Conservation (phyloP, 2,888 invertebrate species). For the Isotomurus palustris region DNA sequence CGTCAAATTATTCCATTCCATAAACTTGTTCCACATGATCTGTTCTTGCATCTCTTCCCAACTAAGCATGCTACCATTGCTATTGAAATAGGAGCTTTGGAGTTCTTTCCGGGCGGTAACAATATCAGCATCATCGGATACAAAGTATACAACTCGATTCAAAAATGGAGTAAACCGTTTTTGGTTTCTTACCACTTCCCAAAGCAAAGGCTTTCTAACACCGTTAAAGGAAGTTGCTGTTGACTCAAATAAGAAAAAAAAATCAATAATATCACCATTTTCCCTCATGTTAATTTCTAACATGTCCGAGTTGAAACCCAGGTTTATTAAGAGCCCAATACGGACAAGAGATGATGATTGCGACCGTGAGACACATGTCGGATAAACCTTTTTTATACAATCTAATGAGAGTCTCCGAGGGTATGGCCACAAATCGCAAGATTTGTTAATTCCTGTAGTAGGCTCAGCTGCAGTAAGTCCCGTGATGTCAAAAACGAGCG, state of each 20-base stretch:
- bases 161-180: conserved; percentile 18
- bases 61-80: background rate
- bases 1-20: conserved; percentile 14
- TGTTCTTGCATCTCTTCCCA: conserved; percentile 9
- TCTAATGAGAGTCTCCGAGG: too few species aligned
- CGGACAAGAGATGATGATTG: conserved; percentile 2
- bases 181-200: conserved; percentile 24
- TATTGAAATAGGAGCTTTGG: background rate
- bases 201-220: conserved; percentile 23
- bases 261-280: conserved; percentile 24
- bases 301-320: conserved; percentile 28
- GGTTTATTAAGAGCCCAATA: conserved; percentile 20
- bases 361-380: too few species aligned
- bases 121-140: conserved; percentile 23
- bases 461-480: too few species aligned
- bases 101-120: background rate
- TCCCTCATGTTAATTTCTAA: conserved; percentile 32
- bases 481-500: too few species aligned
- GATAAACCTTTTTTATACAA: too few species aligned
- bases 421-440: too few species aligned
- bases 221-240: conserved; percentile 1
- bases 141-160: conserved; percentile 21
- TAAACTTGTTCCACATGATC: conserved; percentile 12
- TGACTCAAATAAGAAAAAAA: conserved; percentile 27
- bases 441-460: too few species aligned